A percentile compares a stretch with the other conserved stretches of the same genome.
phyloP scores from a whole-genome alignment of 1,140 invertebrate species.

The Chrysoperla carnea region DNA sequence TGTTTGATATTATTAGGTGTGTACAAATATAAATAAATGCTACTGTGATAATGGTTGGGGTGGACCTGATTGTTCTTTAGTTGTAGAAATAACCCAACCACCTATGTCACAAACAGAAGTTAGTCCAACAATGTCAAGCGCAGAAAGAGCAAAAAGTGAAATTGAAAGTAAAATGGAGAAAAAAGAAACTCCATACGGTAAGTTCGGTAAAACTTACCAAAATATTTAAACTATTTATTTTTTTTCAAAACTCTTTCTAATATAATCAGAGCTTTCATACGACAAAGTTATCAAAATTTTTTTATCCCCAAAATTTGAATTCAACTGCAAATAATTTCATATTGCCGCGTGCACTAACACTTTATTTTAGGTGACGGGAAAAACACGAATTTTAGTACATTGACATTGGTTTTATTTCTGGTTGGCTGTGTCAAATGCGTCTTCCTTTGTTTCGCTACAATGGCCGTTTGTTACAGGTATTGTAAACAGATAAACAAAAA shows the following conservation, averaged over 20 bases:
- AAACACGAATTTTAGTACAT: constrained; percentile 65
- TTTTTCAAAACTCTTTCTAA: not conserved
- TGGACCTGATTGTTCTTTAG: constrained; percentile 73
- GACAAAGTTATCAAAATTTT: too few relatives aligned
- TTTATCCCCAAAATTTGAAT: too few relatives aligned
- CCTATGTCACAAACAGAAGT: constrained; percentile 28
- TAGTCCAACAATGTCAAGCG: constrained; percentile 16
- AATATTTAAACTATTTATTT: too few relatives aligned
- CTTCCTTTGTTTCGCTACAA: constrained; percentile 86
- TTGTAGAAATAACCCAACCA: constrained; percentile 41
- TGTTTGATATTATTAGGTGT: constrained; percentile 43
- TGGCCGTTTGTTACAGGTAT: constrained; percentile 93
- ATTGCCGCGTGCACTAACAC: too few relatives aligned
- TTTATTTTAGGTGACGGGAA: constrained; percentile 33
- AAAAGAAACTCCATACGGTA: constrained; percentile 79
- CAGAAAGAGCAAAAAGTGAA: constrained; percentile 25
- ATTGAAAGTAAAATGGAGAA: constrained; percentile 55
- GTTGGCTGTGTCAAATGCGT: constrained; percentile 78
- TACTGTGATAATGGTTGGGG: constrained; percentile 79
- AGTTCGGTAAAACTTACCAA: constrained; percentile 21
- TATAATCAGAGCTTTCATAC: not conserved
- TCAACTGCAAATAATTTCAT: too few relatives aligned
- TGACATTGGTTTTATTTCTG: constrained; percentile 80
- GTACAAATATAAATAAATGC: constrained; percentile 85
- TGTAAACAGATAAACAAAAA: constrained; percentile 22